Evolutionary conservation across 2,113 vertebrate species (phyloP).

Genomic region (Tetraodon nigroviridis): DNA sequence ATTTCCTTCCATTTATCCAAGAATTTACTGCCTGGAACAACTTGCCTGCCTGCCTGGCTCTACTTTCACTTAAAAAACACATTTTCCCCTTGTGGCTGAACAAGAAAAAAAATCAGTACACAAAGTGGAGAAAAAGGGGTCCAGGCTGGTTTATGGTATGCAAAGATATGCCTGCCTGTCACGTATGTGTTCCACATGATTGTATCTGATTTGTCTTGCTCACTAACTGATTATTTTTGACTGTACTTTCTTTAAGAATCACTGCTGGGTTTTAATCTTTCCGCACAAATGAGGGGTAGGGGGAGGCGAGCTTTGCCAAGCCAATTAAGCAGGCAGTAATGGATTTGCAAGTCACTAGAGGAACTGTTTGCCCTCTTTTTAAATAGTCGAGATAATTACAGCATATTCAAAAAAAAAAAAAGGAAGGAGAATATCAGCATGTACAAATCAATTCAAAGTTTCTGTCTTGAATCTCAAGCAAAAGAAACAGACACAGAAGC

Average conservation of each 20-base stretch:
- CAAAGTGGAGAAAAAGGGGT: not conserved
- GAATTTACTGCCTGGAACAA: no score
- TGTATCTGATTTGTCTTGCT: not conserved
- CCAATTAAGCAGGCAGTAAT: conserved; percentile 70
- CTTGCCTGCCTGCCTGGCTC: no score
- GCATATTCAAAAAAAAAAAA: conserved; percentile 59
- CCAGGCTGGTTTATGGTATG: no score
- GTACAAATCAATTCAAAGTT: conserved; percentile 52
- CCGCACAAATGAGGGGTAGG: conserved; percentile 45
- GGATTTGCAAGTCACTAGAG: conserved; percentile 71
- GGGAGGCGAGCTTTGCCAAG: conserved; percentile 44
- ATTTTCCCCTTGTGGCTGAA: not conserved
- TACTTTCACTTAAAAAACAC: no score
- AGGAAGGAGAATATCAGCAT: conserved; percentile 62
- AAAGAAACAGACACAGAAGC: conserved; percentile 5
- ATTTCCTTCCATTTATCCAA: no score
- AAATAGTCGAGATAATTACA: conserved; percentile 73
- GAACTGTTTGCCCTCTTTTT: conserved; percentile 68
- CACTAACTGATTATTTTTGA: conserved; percentile 17
- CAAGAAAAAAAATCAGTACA: not conserved
- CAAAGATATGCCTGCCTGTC: no score
- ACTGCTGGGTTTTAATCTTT: conserved; percentile 62
- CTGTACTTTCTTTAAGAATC: conserved; percentile 47
- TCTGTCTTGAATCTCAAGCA: conserved; percentile 24
- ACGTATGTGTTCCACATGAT: conserved; percentile 9